A percentile compares a stretch with the other conserved stretches of the same genome.
Conservation (phyloP, 2,888 invertebrate species). For the Cantharis rufa region DNA sequence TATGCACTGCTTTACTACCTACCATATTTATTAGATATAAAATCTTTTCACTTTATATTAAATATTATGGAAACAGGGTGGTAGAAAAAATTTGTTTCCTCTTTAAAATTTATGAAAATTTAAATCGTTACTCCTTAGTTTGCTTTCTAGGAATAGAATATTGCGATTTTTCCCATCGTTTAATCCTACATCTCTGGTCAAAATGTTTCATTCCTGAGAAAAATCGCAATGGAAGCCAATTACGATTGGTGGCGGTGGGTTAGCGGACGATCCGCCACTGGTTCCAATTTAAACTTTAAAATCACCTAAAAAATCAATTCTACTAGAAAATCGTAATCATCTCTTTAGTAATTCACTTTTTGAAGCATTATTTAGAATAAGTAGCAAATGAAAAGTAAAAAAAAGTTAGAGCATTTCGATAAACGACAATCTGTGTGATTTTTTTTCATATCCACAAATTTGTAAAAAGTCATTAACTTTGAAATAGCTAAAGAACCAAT, state of each 20-base stretch:
- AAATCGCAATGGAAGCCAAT: not conserved
- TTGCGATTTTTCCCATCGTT: not conserved
- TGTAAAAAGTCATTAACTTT: not conserved
- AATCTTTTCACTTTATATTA: not conserved
- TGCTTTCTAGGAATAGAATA: not conserved
- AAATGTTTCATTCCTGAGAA: not conserved
- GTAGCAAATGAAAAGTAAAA: not conserved
- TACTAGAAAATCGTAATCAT: not conserved
- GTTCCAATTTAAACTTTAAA: not conserved
- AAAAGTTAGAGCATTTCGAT: not conserved
- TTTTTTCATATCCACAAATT: not conserved
- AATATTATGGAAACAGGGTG: constrained; percentile 1
- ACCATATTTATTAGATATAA: not conserved
- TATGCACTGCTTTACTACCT: constrained; percentile 2
- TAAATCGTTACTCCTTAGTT: not conserved
- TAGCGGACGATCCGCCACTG: not conserved
- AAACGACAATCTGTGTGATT: not conserved
- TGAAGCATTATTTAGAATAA: not conserved
- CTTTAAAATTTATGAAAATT: not conserved
- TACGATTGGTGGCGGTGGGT: not conserved
- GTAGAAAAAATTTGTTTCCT: constrained; percentile 2
- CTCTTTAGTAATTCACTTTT: not conserved
- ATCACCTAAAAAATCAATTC: not conserved
- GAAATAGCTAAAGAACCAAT: not conserved
- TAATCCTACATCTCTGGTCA: not conserved